phyloP scores from a whole-genome alignment of 2,797 vertebrate species.

The Synaphobranchus kaupii region DNA sequence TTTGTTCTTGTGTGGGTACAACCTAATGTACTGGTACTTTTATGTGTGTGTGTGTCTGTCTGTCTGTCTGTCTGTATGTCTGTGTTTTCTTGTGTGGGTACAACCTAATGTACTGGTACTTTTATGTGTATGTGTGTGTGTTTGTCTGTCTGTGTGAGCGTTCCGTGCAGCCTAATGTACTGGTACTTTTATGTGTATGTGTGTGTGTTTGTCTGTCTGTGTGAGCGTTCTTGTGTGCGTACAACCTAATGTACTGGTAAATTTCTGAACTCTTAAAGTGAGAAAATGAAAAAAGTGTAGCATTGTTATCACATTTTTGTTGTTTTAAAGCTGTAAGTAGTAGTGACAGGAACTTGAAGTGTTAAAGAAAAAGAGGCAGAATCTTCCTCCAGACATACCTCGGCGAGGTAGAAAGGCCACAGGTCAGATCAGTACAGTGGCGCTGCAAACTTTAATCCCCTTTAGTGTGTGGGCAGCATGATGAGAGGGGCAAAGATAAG shows the following conservation, averaged over 20 bases:
- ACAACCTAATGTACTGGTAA: background rate
- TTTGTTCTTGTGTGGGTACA: background rate
- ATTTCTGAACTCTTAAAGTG: background rate
- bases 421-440: background rate
- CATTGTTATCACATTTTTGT: background rate
- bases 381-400: background rate
- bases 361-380: background rate
- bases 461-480: background rate
- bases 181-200: no score
- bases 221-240: background rate
- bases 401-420: background rate
- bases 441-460: background rate
- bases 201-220: conserved; percentile 29
- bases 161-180: no score
- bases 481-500: background rate
- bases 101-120: no score
- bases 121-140: background rate
- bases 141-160: background rate
- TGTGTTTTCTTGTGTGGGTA: background rate
- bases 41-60: no score
- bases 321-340: background rate
- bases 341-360: background rate
- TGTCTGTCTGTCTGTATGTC: background rate
- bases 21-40: no score
- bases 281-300: background rate